Evolutionary conservation across 2,888 invertebrate genomes (phyloP), one percentile per base, ranked within the genome.

Genomic region (Drosophila siamana): DNA sequence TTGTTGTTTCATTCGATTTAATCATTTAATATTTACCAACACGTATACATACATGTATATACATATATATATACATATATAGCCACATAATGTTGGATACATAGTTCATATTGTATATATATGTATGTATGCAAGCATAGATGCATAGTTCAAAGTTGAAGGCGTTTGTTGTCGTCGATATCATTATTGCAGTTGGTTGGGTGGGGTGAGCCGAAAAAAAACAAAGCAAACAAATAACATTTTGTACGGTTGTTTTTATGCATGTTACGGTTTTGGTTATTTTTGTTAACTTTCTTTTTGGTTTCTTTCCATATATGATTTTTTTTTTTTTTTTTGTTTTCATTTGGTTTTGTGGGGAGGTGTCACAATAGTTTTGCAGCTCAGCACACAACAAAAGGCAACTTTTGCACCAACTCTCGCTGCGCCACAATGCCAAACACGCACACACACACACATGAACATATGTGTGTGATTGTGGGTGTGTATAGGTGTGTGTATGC

Each of bases 161-260:
- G 70, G 77, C 68, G 79, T 68, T 65, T 65, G 41, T 70, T 69
- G 52, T 67, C 79, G 84, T 75, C 67, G 85, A 64, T 78, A 69
- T 84, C 75, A 79, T 73, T 75, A 56, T 79, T 77, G 72, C 77
- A 86, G 81, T 78, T 70, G 79, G 66, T 59, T 74, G 69, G 69
- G 57, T 74, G 55, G 57, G 79, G 64, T 70, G 68, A 62, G 83
- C 86, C 83, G 86, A 77, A 84, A 83, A 80, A 77, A 79, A 77
- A 78, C 83, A 63, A 83, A 86, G 84, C 81, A 83, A 83, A 78
- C 78, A 80, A 80, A 81, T 73, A 81, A 69, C 70, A 75, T 77
- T 80, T 84, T 78, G 87, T 84, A 82, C 75, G 76, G 50, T 60
- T n/a, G n/a, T 74, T 40, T 47, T 51, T 46, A 33, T n/a, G 30